A percentile compares a stretch with the other conserved stretches of the same genome.
phyloP scores from a whole-genome alignment of 1,140 invertebrate species.

The Amyelois transitella region DNA sequence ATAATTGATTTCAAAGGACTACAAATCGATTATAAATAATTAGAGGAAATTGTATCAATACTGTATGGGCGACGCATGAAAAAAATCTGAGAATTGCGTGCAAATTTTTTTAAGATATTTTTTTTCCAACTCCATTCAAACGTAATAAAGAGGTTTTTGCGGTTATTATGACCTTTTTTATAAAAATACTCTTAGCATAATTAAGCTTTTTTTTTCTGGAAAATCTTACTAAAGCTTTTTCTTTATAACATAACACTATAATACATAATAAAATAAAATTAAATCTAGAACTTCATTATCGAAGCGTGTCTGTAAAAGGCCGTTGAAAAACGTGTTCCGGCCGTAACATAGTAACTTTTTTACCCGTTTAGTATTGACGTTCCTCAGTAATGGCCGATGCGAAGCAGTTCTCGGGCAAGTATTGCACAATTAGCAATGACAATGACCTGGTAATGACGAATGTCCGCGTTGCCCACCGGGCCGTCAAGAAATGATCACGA shows the following conservation, averaged over 20 bases:
- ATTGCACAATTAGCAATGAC: background rate
- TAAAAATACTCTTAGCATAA: too few relatives aligned
- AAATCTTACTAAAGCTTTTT: background rate
- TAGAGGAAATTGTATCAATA: too few relatives aligned
- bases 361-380: background rate
- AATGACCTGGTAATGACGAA: background rate
- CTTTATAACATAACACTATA: background rate
- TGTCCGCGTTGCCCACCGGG: background rate
- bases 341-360: background rate
- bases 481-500: background rate
- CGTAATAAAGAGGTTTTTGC: too few relatives aligned
- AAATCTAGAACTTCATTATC: background rate
- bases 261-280: too few relatives aligned
- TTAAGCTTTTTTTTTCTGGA: too few relatives aligned
- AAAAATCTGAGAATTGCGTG: too few relatives aligned
- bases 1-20: background rate
- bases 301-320: background rate
- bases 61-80: too few relatives aligned
- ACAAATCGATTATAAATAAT: background rate
- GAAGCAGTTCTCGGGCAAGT: background rate
- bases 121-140: too few relatives aligned
- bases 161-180: too few relatives aligned
- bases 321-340: background rate
- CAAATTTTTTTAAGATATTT: too few relatives aligned
- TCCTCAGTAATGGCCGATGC: background rate